Percentiles rank a stretch among this genome's conserved stretches.
These are phyloP conservation scores for Muntiacus muntjak DNA, from an alignment of 2,113 vertebrate species.

Conservation along the genomic window DNA sequence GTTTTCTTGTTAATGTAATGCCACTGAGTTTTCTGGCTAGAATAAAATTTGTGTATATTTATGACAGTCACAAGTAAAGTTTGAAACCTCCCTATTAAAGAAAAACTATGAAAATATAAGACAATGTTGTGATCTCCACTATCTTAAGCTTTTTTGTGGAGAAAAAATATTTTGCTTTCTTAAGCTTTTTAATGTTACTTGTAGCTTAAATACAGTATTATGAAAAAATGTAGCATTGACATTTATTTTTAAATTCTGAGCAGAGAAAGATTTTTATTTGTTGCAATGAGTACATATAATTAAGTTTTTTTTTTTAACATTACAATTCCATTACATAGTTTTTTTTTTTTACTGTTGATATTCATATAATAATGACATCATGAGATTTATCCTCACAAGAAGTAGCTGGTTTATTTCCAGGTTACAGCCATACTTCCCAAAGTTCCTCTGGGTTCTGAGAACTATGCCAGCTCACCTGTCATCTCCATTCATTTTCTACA, in stretches of 20 bases:
- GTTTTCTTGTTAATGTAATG: constrained; percentile 68
- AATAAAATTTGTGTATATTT: constrained; percentile 41
- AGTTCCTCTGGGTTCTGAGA: constrained; percentile 89
- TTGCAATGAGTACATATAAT: constrained; percentile 53
- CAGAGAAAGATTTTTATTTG: constrained; percentile 57
- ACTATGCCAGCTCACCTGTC: constrained; percentile 97
- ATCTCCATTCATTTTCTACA: constrained; percentile 99
- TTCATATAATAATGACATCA: constrained; percentile 76
- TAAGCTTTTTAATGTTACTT: constrained; percentile 45
- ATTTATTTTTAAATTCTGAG: constrained; percentile 52
- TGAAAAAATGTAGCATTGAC: constrained; percentile 57
- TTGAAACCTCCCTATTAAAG: constrained; percentile 52
- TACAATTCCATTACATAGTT: constrained; percentile 64
- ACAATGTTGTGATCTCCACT: constrained; percentile 63
- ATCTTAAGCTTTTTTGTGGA: constrained; percentile 73
- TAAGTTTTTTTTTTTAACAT: constrained; percentile 55
- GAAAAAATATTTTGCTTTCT: constrained; percentile 69
- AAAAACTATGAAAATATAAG: constrained; percentile 42
- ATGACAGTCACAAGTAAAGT: constrained; percentile 33
- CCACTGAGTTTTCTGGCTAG: constrained; percentile 64
- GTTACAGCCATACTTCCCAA: constrained; percentile 83
- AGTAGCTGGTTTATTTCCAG: constrained; percentile 87
- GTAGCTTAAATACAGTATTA: constrained; percentile 40
- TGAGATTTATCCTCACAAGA: constrained; percentile 88
- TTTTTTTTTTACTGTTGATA: constrained; percentile 70